These are phyloP conservation scores for Vanacampus margaritifer DNA, from an alignment of 2,113 vertebrate species.

Conservation along the genomic window DNA sequence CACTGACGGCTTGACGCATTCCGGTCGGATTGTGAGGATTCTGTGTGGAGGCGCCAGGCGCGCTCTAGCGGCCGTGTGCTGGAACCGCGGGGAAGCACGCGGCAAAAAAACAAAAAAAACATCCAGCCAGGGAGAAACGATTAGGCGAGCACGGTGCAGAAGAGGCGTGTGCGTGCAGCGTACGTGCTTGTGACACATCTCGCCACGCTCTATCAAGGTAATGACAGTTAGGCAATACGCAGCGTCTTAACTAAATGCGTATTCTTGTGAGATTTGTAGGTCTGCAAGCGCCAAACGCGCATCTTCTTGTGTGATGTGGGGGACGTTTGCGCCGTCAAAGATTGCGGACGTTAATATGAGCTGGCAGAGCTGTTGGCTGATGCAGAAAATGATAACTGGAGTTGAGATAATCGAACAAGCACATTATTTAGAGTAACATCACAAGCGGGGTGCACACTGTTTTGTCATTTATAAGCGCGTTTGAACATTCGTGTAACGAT, in stretches of 20 bases:
- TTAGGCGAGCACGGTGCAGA: slow-evolving; percentile 56
- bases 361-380: slow-evolving; percentile 16
- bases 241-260: slow-evolving; percentile 8
- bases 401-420: not conserved
- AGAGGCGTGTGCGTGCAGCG: slow-evolving; percentile 36
- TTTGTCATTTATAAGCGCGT: too few species aligned
- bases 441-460: not conserved
- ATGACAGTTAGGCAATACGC: slow-evolving; percentile 13
- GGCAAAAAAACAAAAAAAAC: slow-evolving; percentile 6
- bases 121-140: slow-evolving; percentile 59
- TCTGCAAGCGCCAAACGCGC: slow-evolving; percentile 28
- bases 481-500: too few species aligned
- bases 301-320: slow-evolving; percentile 12
- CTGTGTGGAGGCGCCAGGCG: slow-evolving; percentile 45
- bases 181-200: slow-evolving; percentile 11
- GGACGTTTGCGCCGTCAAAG: slow-evolving; percentile 42
- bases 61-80: slow-evolving; percentile 39
- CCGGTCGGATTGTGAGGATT: slow-evolving; percentile 65
- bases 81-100: slow-evolving; percentile 38
- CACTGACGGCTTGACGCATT: slow-evolving; percentile 68
- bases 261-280: slow-evolving; percentile 16
- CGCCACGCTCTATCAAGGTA: slow-evolving; percentile 44
- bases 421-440: not conserved
- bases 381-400: slow-evolving; percentile 35
- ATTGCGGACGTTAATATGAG: slow-evolving; percentile 54